These are phyloP conservation scores for Doryteuthis pealeii DNA, from an alignment of 1,140 invertebrate species.

Conservation along the genomic window DNA sequence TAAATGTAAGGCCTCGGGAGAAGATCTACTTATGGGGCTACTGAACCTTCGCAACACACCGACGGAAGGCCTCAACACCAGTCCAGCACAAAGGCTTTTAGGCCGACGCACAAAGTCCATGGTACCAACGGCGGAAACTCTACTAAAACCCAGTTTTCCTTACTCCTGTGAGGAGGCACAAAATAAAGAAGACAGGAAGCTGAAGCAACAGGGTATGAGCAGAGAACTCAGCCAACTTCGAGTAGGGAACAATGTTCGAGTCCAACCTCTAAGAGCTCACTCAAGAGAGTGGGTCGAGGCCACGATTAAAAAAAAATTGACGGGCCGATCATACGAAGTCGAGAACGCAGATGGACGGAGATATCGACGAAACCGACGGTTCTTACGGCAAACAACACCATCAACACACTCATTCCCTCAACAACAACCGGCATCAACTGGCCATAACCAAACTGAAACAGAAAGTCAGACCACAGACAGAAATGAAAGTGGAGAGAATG, in stretches of 20 bases:
- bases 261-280: neutral
- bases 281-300: neutral
- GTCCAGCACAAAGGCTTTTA: slow-evolving; percentile 16
- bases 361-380: too few relatives aligned
- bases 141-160: neutral
- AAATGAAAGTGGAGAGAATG: too few relatives aligned
- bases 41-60: slow-evolving; percentile 18
- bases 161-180: neutral
- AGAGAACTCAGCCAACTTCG: neutral
- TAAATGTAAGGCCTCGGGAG: neutral
- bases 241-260: neutral
- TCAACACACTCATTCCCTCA: too few relatives aligned
- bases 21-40: slow-evolving; percentile 8
- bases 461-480: too few relatives aligned
- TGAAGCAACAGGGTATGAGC: neutral
- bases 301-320: neutral
- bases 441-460: too few relatives aligned
- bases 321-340: neutral
- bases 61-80: neutral
- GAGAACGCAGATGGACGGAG: too few relatives aligned
- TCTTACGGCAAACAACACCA: too few relatives aligned
- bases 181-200: neutral
- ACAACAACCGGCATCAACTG: too few relatives aligned
- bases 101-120: neutral
- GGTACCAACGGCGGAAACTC: neutral